A percentile compares a stretch with the other conserved stretches of the same genome.
Evolutionary conservation across 2,888 invertebrate species (phyloP).

Genomic region (Carpatolechia fugitivella): DNA sequence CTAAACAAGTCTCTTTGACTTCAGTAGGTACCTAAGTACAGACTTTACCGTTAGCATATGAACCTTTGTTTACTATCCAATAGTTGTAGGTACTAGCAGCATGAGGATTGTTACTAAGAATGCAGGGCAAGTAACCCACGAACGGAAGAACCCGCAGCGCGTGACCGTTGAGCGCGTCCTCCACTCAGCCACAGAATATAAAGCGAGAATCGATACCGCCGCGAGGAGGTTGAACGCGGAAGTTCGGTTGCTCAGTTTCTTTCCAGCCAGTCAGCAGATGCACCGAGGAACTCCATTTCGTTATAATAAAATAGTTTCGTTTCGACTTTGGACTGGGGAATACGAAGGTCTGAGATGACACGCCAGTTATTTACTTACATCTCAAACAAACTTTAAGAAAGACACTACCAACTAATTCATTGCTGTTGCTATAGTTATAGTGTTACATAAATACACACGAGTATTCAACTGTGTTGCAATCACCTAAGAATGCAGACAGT

Average conservation of each 20-base stretch:
- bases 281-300: not conserved
- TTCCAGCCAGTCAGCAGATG: conserved; percentile 7
- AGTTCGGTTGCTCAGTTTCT: conserved; percentile 17
- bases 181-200: conserved; percentile 42
- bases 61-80: too few relatives aligned
- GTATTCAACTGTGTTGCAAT: not conserved
- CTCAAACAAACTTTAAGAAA: too few relatives aligned
- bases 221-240: conserved; percentile 20
- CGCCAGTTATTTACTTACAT: too few relatives aligned
- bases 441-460: too few relatives aligned
- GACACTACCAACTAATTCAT: too few relatives aligned
- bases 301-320: not conserved
- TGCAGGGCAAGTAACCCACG: conserved; percentile 52
- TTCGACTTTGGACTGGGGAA: not conserved
- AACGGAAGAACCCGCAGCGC: conserved; percentile 51
- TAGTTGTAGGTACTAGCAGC: too few relatives aligned
- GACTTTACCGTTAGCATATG: not conserved
- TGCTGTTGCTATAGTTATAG: too few relatives aligned
- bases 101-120: conserved; percentile 44
- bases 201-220: conserved; percentile 37
- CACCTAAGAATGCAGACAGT: not conserved
- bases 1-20: too few relatives aligned
- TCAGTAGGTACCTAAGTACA: not conserved
- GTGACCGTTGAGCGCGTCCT: conserved; percentile 52
- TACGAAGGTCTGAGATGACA: too few relatives aligned